phyloP scores from a whole-genome alignment of 1,140 invertebrate species.

The Phthorimaea operculella region DNA sequence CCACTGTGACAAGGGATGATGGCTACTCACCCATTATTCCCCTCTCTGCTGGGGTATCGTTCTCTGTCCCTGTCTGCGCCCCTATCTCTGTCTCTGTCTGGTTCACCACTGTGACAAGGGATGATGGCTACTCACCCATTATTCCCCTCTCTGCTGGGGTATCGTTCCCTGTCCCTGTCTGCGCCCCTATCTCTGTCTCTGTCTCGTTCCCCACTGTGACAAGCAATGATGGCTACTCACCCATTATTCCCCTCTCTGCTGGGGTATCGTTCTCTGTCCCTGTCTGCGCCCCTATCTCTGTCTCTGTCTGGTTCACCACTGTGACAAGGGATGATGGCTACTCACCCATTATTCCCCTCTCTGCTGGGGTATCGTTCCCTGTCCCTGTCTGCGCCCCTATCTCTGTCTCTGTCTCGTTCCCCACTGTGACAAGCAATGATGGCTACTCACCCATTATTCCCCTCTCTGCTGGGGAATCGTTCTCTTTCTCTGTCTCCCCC shows the following conservation, averaged over 20 bases:
- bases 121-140: too few relatives aligned
- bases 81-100: conserved; percentile 18
- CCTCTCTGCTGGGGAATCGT: conserved; percentile 9
- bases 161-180: conserved; percentile 33
- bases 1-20: too few relatives aligned
- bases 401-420: background rate
- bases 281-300: conserved; percentile 15
- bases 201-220: conserved; percentile 28
- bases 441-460: background rate
- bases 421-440: background rate
- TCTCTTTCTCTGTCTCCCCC: conserved; percentile 20
- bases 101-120: too few relatives aligned
- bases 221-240: too few relatives aligned
- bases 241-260: conserved; percentile 9
- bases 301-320: conserved; percentile 26
- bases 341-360: too few relatives aligned
- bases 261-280: conserved; percentile 12
- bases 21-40: too few relatives aligned
- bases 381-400: conserved; percentile 25
- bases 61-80: conserved; percentile 32
- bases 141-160: conserved; percentile 19
- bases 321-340: too few relatives aligned
- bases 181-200: conserved; percentile 18
- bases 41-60: conserved; percentile 25
- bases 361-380: conserved; percentile 34